A percentile compares a stretch with the other conserved stretches of the same genome.
phyloP scores from a whole-genome alignment of 1,140 invertebrate species.

The Drosophila tsacasi region DNA sequence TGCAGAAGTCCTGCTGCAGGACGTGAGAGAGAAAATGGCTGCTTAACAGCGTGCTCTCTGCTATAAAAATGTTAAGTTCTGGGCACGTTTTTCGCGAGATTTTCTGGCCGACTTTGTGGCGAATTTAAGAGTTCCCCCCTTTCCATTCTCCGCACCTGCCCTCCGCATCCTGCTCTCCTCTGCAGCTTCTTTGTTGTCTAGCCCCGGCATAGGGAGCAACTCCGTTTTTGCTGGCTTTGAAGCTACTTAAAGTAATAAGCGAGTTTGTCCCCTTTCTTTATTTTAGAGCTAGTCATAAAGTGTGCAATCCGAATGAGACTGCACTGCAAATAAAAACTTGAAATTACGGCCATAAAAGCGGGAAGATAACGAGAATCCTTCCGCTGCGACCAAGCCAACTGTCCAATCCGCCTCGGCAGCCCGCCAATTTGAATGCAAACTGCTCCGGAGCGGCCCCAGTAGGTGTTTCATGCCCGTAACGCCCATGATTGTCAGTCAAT shows the following conservation, averaged over 20 bases:
- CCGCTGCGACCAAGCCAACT: conserved; percentile 42
- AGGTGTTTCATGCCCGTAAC: conserved; percentile 55
- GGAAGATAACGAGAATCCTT: conserved; percentile 12
- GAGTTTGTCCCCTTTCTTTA: conserved; percentile 25
- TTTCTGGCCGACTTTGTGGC: conserved; percentile 51
- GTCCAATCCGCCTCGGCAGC: conserved; percentile 57
- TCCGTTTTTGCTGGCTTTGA: conserved; percentile 32
- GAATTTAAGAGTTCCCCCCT: conserved; percentile 54
- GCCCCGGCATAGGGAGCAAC: background rate
- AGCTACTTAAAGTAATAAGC: conserved; percentile 42
- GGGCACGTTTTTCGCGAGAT: conserved; percentile 29
- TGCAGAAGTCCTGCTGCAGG: background rate
- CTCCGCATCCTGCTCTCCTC: background rate
- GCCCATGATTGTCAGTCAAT: conserved; percentile 73
- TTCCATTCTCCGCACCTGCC: background rate
- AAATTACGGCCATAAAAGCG: conserved; percentile 39
- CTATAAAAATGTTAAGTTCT: conserved; percentile 58
- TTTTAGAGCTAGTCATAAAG: conserved; percentile 44
- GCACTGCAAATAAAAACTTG: conserved; percentile 18
- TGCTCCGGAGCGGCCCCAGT: conserved; percentile 30
- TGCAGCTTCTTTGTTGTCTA: conserved; percentile 47
- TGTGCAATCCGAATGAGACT: conserved; percentile 25
- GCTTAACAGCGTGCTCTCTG: conserved; percentile 30
- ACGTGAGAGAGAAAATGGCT: conserved; percentile 9
- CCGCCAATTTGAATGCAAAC: conserved; percentile 42